Evolutionary conservation across 2,797 vertebrate genomes (phyloP).

Genomic region (Zalophus californianus): DNA sequence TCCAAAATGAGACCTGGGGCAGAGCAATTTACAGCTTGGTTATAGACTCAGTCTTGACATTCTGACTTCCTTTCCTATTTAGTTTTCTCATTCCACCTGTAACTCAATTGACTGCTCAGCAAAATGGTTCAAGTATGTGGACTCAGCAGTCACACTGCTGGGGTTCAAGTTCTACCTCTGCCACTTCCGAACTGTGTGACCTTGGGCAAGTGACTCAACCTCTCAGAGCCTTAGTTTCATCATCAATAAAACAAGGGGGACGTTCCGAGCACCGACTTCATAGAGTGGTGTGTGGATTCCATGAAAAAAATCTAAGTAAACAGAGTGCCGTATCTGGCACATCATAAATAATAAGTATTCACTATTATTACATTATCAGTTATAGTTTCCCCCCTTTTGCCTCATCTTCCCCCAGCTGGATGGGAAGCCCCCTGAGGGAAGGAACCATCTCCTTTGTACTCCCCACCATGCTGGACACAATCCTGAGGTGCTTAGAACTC

Average conservation of each 20-base stretch:
- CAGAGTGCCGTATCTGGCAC: background rate
- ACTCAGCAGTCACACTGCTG: background rate
- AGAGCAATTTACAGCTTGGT: background rate
- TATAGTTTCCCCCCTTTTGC: background rate
- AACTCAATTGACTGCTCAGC: background rate
- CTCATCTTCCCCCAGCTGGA: background rate
- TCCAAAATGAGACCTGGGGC: background rate
- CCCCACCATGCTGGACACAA: background rate
- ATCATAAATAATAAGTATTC: background rate
- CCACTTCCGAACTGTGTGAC: background rate
- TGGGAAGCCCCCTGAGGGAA: background rate
- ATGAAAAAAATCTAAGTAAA: background rate
- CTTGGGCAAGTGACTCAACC: background rate
- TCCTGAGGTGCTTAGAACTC: background rate
- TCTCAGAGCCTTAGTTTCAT: background rate
- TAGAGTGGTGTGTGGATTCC: background rate
- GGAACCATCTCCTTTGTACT: background rate
- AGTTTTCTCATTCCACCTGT: background rate
- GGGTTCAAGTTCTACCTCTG: background rate
- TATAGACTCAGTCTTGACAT: background rate
- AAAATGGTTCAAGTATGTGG: background rate
- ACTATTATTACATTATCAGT: background rate
- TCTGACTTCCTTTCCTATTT: background rate
- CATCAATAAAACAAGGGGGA: background rate
- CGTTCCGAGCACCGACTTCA: background rate